phyloP scores from a whole-genome alignment of 2,888 invertebrate genomes.

The Cheilosia soror region DNA sequence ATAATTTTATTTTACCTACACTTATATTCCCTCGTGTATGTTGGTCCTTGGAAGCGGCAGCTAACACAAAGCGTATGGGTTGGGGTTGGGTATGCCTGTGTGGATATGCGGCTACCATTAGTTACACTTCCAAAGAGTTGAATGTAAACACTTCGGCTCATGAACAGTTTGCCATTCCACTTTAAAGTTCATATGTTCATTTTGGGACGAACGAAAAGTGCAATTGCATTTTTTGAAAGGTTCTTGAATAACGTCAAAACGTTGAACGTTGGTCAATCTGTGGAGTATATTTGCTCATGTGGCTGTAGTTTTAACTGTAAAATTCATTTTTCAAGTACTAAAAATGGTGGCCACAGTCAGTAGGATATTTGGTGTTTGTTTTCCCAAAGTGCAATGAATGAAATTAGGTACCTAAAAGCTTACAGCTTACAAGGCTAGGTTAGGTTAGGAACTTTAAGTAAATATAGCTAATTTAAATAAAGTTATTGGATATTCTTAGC shows the following conservation, averaged over 20 bases:
- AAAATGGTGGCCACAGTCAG: background rate
- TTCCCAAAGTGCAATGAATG: background rate
- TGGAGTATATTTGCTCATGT: constrained; percentile 18
- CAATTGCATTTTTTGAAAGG: constrained; percentile 18
- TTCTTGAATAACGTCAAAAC: constrained; percentile 12
- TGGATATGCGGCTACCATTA: constrained; percentile 19
- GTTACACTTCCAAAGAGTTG: constrained; percentile 56
- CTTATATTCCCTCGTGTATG: background rate
- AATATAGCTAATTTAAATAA: too few relatives aligned
- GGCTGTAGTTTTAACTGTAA: constrained; percentile 10
- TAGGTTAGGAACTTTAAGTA: too few relatives aligned
- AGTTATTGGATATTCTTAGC: too few relatives aligned
- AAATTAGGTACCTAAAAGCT: background rate
- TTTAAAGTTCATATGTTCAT: constrained; percentile 39
- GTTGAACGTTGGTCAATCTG: background rate
- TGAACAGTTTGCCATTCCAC: constrained; percentile 30
- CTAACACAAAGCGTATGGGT: background rate
- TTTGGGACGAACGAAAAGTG: constrained; percentile 7
- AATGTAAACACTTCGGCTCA: constrained; percentile 57
- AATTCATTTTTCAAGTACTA: constrained; percentile 1
- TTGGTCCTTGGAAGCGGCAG: background rate
- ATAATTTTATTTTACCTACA: constrained; percentile 7
- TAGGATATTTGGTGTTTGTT: background rate
- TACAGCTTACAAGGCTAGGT: too few relatives aligned
- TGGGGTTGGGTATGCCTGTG: too few relatives aligned